Evolutionary conservation across 2,888 invertebrate species (phyloP).

Genomic region (Tachina grossa): DNA sequence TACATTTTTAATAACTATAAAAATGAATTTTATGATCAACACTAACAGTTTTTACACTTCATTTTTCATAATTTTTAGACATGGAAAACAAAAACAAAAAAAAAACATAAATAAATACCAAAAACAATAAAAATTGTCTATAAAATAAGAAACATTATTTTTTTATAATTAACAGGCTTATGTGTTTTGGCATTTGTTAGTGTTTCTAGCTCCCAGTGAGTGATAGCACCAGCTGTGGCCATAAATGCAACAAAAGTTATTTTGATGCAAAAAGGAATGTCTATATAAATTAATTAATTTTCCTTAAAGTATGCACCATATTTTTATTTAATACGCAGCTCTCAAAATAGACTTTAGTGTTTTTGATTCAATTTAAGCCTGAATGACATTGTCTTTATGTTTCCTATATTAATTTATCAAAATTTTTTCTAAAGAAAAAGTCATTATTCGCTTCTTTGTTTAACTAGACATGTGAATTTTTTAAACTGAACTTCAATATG

Average conservation of each 20-base stretch:
- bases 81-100: conserved; percentile 2
- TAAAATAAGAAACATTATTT: conserved; percentile 45
- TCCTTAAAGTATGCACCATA: no score
- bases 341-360: neutral
- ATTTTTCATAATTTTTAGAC: conserved; percentile 65
- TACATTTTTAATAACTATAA: conserved; percentile 65
- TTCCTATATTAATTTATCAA: neutral
- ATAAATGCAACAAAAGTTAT: neutral
- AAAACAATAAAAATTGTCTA: conserved; percentile 46
- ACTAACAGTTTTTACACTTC: conserved; percentile 70
- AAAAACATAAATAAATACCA: conserved; percentile 37
- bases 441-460: neutral
- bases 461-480: conserved; percentile 38
- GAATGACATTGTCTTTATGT: neutral
- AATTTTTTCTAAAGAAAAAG: neutral
- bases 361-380: neutral
- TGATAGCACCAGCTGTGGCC: neutral
- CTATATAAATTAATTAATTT: no score
- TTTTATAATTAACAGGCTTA: conserved; percentile 42
- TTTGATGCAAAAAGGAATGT: neutral
- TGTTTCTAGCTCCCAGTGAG: neutral
- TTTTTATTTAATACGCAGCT: neutral
- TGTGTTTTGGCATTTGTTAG: neutral
- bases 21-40: conserved; percentile 65
- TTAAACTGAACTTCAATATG: conserved; percentile 39